Percentiles rank a stretch among this genome's conserved stretches.
Conservation (phyloP, 2,797 vertebrate genomes). For the Hemibagrus guttatus region DNA sequence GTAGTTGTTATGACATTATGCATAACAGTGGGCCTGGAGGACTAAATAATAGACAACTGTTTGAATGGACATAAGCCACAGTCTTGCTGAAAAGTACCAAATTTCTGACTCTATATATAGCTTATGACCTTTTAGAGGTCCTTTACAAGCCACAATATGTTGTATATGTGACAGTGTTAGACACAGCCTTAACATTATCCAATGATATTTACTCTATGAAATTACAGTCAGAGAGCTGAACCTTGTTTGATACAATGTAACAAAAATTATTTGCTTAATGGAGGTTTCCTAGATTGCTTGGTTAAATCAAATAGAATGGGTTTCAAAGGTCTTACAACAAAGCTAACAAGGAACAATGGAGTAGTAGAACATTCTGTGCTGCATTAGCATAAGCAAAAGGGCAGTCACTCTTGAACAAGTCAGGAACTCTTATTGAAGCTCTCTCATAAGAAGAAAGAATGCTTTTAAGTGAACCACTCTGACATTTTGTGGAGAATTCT, state of each 20-base stretch:
- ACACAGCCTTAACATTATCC: constrained; percentile 9
- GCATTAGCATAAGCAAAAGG: constrained; percentile 35
- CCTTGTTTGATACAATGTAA: constrained; percentile 18
- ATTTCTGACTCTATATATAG: constrained; percentile 41
- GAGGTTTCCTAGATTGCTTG: constrained; percentile 28
- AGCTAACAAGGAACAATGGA: constrained; percentile 18
- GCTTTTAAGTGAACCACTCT: constrained; percentile 37
- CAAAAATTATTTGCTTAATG: constrained; percentile 21
- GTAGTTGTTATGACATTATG: not conserved
- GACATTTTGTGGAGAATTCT: constrained; percentile 19
- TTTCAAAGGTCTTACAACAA: constrained; percentile 34
- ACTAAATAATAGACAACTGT: constrained; percentile 40
- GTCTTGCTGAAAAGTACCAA: constrained; percentile 38
- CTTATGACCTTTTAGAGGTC: constrained; percentile 46
- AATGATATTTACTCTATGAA: constrained; percentile 38
- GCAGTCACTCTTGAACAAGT: constrained; percentile 40
- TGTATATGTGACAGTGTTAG: not conserved
- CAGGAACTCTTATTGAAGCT: constrained; percentile 27
- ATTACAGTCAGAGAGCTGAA: constrained; percentile 28
- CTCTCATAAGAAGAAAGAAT: constrained; percentile 29
- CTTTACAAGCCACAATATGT: constrained; percentile 34
- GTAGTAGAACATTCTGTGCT: constrained; percentile 13
- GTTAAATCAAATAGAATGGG: constrained; percentile 25
- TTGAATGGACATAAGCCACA: constrained; percentile 26
- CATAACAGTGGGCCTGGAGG: not conserved